A percentile compares a stretch with the other conserved stretches of the same genome.
Evolutionary conservation across 1,140 invertebrate genomes (phyloP).

Genomic region (Eriocheir sinensis): DNA sequence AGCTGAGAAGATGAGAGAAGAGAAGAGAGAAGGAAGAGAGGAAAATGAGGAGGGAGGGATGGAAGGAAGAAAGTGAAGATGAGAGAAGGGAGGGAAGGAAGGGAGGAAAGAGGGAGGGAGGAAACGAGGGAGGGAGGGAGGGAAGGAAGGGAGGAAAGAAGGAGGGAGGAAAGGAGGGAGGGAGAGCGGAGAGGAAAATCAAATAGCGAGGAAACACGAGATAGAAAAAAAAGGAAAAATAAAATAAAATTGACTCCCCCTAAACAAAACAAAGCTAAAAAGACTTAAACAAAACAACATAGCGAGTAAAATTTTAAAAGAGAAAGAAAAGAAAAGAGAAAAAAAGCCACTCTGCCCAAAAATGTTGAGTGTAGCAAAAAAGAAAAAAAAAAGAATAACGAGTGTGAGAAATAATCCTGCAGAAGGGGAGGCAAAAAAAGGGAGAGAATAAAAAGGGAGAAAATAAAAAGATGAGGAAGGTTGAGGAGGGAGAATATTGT

Average conservation of each 20-base stretch:
- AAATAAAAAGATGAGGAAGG: background rate
- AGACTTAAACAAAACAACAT: background rate
- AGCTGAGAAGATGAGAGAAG: background rate
- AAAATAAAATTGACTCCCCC: background rate
- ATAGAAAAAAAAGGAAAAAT: background rate
- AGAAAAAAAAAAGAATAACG: background rate
- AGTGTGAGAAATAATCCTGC: background rate
- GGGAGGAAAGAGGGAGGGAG: background rate
- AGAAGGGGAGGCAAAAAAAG: background rate
- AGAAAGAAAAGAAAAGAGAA: background rate
- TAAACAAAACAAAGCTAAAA: background rate
- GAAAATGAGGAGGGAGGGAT: background rate
- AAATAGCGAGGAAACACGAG: background rate
- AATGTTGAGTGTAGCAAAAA: background rate
- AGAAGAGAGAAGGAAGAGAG: background rate
- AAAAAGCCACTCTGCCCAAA: background rate
- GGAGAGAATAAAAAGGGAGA: background rate
- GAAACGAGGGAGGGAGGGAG: too few relatives aligned
- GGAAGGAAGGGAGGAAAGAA: too few relatives aligned
- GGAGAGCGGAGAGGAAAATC: background rate
- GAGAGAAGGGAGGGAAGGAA: too few relatives aligned
- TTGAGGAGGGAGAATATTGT: background rate
- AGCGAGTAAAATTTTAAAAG: background rate
- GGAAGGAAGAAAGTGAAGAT: background rate
- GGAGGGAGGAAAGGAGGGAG: background rate